Evolutionary conservation across 2,113 vertebrate genomes (phyloP).

Genomic region (Sula dactylatra): DNA sequence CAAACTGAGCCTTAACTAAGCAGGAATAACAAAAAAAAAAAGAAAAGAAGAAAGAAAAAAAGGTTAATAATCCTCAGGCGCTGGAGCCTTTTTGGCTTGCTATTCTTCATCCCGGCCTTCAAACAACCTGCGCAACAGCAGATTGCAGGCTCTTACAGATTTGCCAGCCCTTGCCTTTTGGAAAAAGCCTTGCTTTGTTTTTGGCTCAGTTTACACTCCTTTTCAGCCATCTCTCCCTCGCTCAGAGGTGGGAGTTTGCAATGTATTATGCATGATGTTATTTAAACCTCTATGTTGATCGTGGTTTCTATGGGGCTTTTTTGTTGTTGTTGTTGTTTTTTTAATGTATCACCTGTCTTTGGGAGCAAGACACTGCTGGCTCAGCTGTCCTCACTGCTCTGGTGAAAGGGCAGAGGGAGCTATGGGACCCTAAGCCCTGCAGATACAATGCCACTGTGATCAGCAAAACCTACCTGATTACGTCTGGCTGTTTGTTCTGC

Average conservation of each 20-base stretch:
- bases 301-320: background rate
- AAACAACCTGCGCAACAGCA: background rate
- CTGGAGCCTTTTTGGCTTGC: background rate
- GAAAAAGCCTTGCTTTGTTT: conserved; percentile 31
- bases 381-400: background rate
- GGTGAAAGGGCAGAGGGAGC: background rate
- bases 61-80: background rate
- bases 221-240: background rate
- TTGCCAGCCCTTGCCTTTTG: conserved; percentile 10
- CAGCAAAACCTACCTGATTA: background rate
- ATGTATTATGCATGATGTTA: conserved; percentile 50
- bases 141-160: background rate
- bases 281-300: background rate
- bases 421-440: background rate
- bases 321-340: background rate
- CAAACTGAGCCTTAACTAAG: background rate
- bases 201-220: conserved; percentile 14
- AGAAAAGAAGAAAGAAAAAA: background rate
- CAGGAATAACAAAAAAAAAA: background rate
- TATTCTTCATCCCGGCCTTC: background rate
- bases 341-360: background rate
- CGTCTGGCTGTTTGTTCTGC: background rate
- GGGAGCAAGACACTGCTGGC: background rate
- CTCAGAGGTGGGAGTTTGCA: background rate
- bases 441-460: background rate